Conservation (phyloP, 2,888 invertebrate genomes). For the Actias luna region DNA sequence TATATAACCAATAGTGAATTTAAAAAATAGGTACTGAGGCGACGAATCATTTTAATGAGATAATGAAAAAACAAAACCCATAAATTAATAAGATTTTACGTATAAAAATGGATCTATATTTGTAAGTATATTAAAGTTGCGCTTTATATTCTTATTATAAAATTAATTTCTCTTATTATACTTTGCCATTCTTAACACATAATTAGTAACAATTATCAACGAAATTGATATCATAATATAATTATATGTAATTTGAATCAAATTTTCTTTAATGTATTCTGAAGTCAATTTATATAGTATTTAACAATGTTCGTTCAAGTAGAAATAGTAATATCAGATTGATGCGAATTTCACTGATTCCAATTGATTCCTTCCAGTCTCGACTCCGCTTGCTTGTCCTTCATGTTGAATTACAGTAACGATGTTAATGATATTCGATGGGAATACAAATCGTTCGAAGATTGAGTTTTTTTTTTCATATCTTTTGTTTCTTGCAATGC, state of each 20-base stretch:
- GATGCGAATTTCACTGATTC: constrained; percentile 13
- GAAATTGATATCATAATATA: neutral
- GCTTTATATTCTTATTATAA: no score
- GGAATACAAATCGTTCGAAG: constrained; percentile 11
- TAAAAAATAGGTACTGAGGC: no score
- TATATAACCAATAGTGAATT: no score
- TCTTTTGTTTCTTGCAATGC: constrained; percentile 26
- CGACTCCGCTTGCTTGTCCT: constrained; percentile 21
- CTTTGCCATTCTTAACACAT: no score
- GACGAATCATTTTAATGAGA: no score
- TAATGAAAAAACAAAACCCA: no score
- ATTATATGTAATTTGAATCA: constrained; percentile 11
- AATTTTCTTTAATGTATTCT: neutral
- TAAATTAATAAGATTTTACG: no score
- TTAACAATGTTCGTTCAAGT: constrained; percentile 31
- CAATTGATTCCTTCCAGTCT: constrained; percentile 10
- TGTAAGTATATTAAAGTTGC: no score
- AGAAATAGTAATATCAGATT: constrained; percentile 26
- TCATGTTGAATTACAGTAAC: constrained; percentile 31
- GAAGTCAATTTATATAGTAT: constrained; percentile 21
- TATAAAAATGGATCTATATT: no score
- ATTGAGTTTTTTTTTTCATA: constrained; percentile 13
- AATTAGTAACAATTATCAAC: no score
- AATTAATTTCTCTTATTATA: no score
- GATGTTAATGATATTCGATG: constrained; percentile 20